These are phyloP conservation scores for Aphidius ervi DNA, from an alignment of 1,140 invertebrate genomes.

Conservation along the genomic window DNA sequence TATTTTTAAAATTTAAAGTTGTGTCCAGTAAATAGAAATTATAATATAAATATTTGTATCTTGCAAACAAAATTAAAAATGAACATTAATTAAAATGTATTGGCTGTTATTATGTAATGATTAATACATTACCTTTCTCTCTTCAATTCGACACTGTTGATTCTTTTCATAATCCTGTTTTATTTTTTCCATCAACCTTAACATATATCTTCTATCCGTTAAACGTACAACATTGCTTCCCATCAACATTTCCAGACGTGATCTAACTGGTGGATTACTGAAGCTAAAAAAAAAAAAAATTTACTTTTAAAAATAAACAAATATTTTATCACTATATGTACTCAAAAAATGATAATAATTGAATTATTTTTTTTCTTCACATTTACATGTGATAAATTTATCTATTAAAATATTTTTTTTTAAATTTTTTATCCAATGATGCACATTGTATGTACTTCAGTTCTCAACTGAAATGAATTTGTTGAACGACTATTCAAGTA, in stretches of 20 bases:
- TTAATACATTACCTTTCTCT: constrained; percentile 54
- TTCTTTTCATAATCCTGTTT: constrained; percentile 59
- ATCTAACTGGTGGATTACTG: constrained; percentile 54
- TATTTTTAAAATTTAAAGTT: no score
- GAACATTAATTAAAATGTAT: background rate
- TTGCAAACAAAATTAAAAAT: no score
- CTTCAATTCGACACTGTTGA: constrained; percentile 59
- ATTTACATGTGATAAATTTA: no score
- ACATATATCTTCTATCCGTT: constrained; percentile 65
- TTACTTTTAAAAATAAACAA: background rate
- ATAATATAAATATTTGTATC: no score
- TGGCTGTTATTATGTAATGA: background rate
- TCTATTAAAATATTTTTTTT: background rate
- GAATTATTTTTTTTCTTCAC: background rate
- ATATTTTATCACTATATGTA: background rate
- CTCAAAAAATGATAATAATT: background rate
- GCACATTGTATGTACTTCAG: no score
- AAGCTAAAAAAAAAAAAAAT: constrained; percentile 47
- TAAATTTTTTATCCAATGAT: background rate
- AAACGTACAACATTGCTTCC: constrained; percentile 61
- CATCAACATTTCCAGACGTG: constrained; percentile 61
- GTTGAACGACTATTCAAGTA: no score
- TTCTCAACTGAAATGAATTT: no score
- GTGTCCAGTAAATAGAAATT: no score
- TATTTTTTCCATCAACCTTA: constrained; percentile 58